A percentile compares a stretch with the other conserved stretches of the same genome.
phyloP scores from a whole-genome alignment of 2,888 invertebrate genomes.

The Nomada fabriciana region DNA sequence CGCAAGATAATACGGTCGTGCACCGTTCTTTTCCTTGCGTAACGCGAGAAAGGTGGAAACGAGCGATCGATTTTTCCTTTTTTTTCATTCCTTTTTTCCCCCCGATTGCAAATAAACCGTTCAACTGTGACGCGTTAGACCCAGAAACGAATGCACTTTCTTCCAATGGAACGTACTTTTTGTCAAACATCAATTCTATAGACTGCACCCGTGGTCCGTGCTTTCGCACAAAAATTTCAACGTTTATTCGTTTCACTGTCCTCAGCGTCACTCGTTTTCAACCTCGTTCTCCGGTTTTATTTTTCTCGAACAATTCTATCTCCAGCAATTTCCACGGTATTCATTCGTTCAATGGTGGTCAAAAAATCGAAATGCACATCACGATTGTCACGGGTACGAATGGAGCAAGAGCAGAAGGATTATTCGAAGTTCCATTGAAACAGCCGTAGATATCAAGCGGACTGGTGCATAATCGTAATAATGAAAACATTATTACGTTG shows the following conservation, averaged over 20 bases:
- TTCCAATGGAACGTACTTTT: no score
- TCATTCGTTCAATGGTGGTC: not conserved
- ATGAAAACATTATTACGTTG: slow-evolving; percentile 16
- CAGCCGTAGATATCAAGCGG: not conserved
- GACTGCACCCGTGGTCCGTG: not conserved
- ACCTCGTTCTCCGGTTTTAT: no score
- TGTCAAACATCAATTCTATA: not conserved
- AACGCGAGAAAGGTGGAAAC: slow-evolving; percentile 58
- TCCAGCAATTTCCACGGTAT: no score
- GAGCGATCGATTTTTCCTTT: slow-evolving; percentile 15
- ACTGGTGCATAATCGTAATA: slow-evolving; percentile 10
- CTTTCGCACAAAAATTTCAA: not conserved
- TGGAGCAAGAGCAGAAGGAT: not conserved
- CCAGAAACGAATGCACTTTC: no score
- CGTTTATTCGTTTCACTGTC: no score
- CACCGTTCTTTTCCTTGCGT: slow-evolving; percentile 47
- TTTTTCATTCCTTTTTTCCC: not conserved
- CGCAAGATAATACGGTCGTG: slow-evolving; percentile 33
- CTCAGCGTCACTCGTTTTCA: no score
- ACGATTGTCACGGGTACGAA: not conserved
- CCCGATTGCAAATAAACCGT: slow-evolving; percentile 28
- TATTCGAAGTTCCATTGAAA: not conserved
- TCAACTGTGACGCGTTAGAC: slow-evolving; percentile 31
- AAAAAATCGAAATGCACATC: no score
- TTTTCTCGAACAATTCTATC: no score